A percentile compares a stretch with the other conserved stretches of the same genome.
Evolutionary conservation across 1,140 invertebrate species (phyloP).

Genomic region (Stegodyphus dumicola): DNA sequence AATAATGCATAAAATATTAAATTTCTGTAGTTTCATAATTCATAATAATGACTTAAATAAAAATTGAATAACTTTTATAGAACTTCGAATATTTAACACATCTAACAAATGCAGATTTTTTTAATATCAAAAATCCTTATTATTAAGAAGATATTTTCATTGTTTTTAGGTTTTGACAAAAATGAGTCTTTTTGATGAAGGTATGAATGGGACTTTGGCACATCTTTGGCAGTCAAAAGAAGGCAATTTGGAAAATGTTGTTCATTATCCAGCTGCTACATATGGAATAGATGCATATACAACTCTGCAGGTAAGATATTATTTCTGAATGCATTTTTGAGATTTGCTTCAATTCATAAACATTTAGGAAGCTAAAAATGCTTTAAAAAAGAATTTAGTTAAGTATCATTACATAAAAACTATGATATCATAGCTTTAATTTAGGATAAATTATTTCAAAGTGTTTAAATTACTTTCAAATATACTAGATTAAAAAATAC

Average conservation of each 20-base stretch:
- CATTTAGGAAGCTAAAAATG: too few relatives aligned
- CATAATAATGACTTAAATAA: too few relatives aligned
- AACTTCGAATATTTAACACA: too few relatives aligned
- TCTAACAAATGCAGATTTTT: too few relatives aligned
- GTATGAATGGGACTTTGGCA: conserved; percentile 67
- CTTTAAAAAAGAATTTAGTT: too few relatives aligned
- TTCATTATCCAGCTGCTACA: conserved; percentile 89
- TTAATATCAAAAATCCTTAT: neutral
- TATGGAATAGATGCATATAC: conserved; percentile 93
- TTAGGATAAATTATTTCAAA: neutral
- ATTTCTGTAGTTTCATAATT: too few relatives aligned
- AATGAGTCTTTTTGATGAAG: conserved; percentile 69
- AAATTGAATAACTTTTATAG: too few relatives aligned
- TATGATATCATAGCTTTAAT: neutral
- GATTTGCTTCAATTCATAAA: too few relatives aligned
- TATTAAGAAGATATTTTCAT: neutral
- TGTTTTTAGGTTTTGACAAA: conserved; percentile 62
- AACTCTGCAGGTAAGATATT: conserved; percentile 78
- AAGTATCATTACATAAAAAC: too few relatives aligned
- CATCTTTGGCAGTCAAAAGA: conserved; percentile 88
- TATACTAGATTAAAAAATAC: neutral
- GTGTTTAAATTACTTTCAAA: neutral
- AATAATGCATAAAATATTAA: too few relatives aligned
- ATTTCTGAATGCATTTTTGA: neutral
- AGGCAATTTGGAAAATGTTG: conserved; percentile 86